These are phyloP conservation scores for Podabrus alpinus DNA, from an alignment of 2,888 invertebrate species.

Conservation along the genomic window DNA sequence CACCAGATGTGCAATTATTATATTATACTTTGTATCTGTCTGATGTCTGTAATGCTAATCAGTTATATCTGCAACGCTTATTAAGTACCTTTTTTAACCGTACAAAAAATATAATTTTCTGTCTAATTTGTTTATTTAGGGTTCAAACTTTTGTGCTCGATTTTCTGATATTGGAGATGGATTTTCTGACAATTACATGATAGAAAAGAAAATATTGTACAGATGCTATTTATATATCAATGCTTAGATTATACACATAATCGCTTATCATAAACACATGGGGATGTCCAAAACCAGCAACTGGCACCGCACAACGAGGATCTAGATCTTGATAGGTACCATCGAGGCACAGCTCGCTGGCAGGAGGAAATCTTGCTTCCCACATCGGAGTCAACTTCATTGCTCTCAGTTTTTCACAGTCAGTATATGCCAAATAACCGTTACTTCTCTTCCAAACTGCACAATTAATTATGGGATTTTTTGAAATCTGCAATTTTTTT, in stretches of 20 bases:
- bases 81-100: too few relatives aligned
- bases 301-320: slow-evolving; percentile 23
- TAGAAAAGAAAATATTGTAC: background rate
- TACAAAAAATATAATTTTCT: too few relatives aligned
- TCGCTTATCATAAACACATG: slow-evolving; percentile 33
- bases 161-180: too few relatives aligned
- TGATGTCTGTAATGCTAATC: too few relatives aligned
- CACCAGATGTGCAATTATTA: too few relatives aligned
- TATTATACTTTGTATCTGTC: too few relatives aligned
- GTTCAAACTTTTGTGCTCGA: too few relatives aligned
- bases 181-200: background rate
- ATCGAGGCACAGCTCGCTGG: background rate
- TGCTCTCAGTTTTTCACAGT: slow-evolving; percentile 14
- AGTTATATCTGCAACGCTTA: too few relatives aligned
- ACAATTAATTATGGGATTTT: slow-evolving; percentile 6
- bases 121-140: too few relatives aligned
- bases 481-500: slow-evolving; percentile 5
- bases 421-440: slow-evolving; percentile 14
- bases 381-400: slow-evolving; percentile 17
- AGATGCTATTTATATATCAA: slow-evolving; percentile 12
- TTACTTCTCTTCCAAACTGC: slow-evolving; percentile 4
- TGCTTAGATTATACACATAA: slow-evolving; percentile 25
- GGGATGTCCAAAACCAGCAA: slow-evolving; percentile 30
- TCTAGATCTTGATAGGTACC: slow-evolving; percentile 21
- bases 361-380: slow-evolving; percentile 23